Base-by-base conservation (phyloP, 2,113 vertebrate species). In the Periophthalmus modestus region DNA sequence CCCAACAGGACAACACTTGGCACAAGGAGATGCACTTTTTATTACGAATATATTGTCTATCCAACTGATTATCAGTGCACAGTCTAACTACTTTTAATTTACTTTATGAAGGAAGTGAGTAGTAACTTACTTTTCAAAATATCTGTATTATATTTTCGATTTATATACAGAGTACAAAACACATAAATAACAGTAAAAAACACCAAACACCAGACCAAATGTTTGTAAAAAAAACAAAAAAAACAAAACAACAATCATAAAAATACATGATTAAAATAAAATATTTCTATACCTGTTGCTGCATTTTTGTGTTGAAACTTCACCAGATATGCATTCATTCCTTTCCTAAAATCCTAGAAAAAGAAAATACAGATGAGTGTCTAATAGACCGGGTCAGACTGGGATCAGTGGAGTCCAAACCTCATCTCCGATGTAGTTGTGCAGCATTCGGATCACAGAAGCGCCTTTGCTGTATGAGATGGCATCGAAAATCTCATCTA, bases 401-500 rank as follows among this genome's bases (percentile, higher is more conserved):
- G 0, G 15, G 16, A 7, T 47, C 14, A 33, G 2, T 58, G 11
- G 1, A 2, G 12, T 67, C 21, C 90, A 91, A 87, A 99, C 98
- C 97, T 97, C 95, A 74, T 99, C 97, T 39, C 97, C 98, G 21
- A 97, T 96, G 92, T 99, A 99, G 92, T 97, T 93, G 73, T 99
- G 98, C 57, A 99, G 91, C 98, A 99, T 99, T 69, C 98, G 94
- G 90, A 99, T 99, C 52, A 99, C 97, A 48, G 98, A 99, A 0
- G 98, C 97, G 79, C 98, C 98, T 94, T 99, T 99, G 93, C 98
- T 99, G 87, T 99, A 99, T 12, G 98, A 99, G 92, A 99, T 99
- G 72, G 97, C 96, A 77, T 99, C 98, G 69, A 99, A 99, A 67
- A 99, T 99, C 91, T 99, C 98, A 82, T 99, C 97, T 18, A 99